Percentiles rank a stretch among this genome's conserved stretches.
phyloP scores from a whole-genome alignment of 2,888 invertebrate genomes.

The Hirtodrosophila confusa region DNA sequence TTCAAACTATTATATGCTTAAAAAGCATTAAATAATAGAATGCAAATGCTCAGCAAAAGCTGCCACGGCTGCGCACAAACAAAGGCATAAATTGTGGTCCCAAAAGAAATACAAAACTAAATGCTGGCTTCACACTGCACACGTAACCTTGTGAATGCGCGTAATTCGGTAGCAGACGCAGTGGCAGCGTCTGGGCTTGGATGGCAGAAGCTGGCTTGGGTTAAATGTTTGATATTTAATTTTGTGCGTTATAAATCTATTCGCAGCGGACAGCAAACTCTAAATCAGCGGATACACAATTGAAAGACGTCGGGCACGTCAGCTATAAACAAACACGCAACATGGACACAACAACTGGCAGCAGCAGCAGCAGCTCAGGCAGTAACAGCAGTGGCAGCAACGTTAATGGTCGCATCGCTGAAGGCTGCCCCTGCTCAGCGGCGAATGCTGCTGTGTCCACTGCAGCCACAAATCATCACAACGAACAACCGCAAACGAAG shows the following conservation, averaged over 20 bases:
- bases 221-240: conserved; percentile 3
- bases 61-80: conserved; percentile 2
- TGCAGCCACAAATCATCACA: conserved; percentile 71
- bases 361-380: conserved; percentile 22
- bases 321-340: conserved; percentile 27
- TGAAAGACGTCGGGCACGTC: conserved; percentile 71
- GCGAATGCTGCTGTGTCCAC: conserved; percentile 8
- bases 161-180: conserved; percentile 82
- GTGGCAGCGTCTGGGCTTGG: conserved; percentile 41
- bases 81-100: not conserved
- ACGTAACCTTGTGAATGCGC: conserved; percentile 84
- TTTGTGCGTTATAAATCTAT: conserved; percentile 23
- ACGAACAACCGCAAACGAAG: conserved; percentile 93
- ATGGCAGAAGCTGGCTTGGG: conserved; percentile 17
- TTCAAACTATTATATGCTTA: conserved; percentile 17
- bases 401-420: conserved; percentile 14
- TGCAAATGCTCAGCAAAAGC: conserved; percentile 12
- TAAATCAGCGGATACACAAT: conserved; percentile 7
- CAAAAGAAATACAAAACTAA: conserved; percentile 17
- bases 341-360: conserved; percentile 62
- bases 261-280: conserved; percentile 38
- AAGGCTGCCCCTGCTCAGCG: conserved; percentile 47
- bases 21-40: conserved; percentile 34
- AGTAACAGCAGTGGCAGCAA: conserved; percentile 33
- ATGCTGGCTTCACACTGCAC: conserved; percentile 55